These are phyloP conservation scores for Perodicticus potto DNA, from an alignment of 2,797 vertebrate species.

Conservation along the genomic window DNA sequence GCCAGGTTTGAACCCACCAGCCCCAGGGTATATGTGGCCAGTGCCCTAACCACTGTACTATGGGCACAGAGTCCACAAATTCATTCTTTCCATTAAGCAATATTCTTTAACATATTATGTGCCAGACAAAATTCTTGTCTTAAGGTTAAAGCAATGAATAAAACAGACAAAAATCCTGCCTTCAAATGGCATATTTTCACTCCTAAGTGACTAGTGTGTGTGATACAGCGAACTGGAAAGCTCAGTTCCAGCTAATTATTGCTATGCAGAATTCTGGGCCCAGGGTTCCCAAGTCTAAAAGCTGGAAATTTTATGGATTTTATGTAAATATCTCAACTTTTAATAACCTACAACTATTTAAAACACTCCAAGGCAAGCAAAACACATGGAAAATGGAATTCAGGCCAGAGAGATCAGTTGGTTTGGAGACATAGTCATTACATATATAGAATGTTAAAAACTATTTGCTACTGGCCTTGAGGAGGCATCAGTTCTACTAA, in stretches of 20 bases:
- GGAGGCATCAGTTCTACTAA: not conserved
- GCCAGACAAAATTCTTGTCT: not conserved
- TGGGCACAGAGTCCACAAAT: too few species aligned
- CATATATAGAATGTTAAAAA: not conserved
- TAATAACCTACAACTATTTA: conserved; percentile 16
- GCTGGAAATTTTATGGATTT: not conserved
- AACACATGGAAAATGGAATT: conserved; percentile 25
- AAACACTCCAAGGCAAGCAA: conserved; percentile 9
- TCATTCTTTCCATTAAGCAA: not conserved
- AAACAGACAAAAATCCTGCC: not conserved
- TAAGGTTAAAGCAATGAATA: not conserved
- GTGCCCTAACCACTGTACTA: too few species aligned
- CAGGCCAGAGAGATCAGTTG: not conserved
- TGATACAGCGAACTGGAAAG: not conserved
- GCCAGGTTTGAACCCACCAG: too few species aligned
- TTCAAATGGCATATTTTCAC: not conserved
- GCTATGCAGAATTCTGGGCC: not conserved
- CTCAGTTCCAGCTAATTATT: not conserved
- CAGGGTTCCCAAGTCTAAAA: not conserved
- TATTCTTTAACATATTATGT: conserved; percentile 24
- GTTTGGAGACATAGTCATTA: not conserved
- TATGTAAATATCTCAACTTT: conserved; percentile 30
- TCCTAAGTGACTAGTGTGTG: not conserved
- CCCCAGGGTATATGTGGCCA: too few species aligned
- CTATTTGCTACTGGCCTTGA: not conserved